Conservation (phyloP, 2,797 vertebrate species). For the Lepidocolaptes lacrymiger region DNA sequence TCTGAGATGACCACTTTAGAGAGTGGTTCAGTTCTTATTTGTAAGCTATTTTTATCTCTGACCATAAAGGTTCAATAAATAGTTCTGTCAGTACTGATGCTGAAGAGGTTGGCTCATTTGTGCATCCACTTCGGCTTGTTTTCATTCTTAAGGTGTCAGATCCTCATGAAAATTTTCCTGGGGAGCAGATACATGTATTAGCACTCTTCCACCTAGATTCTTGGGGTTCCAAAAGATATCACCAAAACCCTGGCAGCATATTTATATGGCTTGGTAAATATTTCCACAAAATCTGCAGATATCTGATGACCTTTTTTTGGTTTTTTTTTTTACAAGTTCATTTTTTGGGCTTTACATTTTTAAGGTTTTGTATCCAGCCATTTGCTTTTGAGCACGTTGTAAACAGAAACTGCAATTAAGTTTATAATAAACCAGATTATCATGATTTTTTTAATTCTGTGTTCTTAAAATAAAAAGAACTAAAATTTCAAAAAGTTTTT, state of each 20-base stretch:
- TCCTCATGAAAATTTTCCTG: neutral
- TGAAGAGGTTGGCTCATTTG: neutral
- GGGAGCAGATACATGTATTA: neutral
- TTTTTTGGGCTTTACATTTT: neutral
- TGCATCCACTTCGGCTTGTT: rapidly evolving
- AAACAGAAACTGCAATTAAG: neutral
- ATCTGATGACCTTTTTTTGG: rapidly evolving
- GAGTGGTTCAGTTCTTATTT: neutral
- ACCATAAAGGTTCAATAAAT: neutral
- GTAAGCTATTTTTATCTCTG: neutral
- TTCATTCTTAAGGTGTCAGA: neutral
- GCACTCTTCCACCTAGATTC: neutral
- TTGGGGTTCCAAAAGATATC: neutral
- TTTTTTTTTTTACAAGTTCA: neutral
- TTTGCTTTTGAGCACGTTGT: neutral
- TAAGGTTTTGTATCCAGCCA: neutral
- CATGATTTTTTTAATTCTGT: neutral
- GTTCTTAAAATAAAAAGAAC: neutral
- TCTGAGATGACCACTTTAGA: neutral
- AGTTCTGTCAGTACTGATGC: neutral
- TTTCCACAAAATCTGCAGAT: neutral
- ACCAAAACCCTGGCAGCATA: neutral
- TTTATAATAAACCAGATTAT: neutral
- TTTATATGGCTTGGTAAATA: neutral
- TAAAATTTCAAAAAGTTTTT: neutral